These are phyloP conservation scores for Orchesellides sinensis DNA, from an alignment of 2,888 invertebrate species.

Conservation along the genomic window DNA sequence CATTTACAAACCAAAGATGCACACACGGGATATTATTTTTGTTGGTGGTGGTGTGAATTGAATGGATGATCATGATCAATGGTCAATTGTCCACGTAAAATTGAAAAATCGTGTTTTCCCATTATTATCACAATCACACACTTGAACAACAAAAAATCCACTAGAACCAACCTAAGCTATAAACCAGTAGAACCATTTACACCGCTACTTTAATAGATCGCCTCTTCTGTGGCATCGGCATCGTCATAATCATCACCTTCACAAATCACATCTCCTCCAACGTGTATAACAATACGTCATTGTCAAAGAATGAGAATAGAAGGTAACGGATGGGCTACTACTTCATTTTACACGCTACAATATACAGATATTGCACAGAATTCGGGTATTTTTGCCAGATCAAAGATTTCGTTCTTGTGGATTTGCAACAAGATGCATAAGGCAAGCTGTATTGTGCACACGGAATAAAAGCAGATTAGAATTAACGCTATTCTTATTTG, in stretches of 20 bases:
- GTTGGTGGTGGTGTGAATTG: constrained; percentile 3
- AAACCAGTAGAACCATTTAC: not conserved
- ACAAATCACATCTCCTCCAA: not conserved
- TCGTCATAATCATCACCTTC: not conserved
- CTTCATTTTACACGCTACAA: no score
- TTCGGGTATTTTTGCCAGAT: no score
- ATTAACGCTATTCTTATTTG: no score
- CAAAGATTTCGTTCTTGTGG: no score
- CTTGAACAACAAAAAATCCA: not conserved
- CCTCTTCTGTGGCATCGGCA: constrained; percentile 11
- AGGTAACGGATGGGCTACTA: no score
- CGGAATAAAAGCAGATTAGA: no score
- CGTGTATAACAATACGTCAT: constrained; percentile 15
- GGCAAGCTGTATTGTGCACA: no score
- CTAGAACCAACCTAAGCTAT: not conserved
- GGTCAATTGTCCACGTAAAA: constrained; percentile 73
- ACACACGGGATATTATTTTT: not conserved
- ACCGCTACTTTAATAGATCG: constrained; percentile 24
- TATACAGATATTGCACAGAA: no score
- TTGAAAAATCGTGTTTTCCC: constrained; percentile 70
- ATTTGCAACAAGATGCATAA: no score
- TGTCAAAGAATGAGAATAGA: no score
- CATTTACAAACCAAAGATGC: not conserved
- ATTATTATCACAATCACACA: constrained; percentile 38
- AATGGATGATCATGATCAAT: no score